Evolutionary conservation across 2,113 vertebrate genomes (phyloP), one percentile per base, ranked within the genome.

Genomic region (Ciconia maguari): DNA sequence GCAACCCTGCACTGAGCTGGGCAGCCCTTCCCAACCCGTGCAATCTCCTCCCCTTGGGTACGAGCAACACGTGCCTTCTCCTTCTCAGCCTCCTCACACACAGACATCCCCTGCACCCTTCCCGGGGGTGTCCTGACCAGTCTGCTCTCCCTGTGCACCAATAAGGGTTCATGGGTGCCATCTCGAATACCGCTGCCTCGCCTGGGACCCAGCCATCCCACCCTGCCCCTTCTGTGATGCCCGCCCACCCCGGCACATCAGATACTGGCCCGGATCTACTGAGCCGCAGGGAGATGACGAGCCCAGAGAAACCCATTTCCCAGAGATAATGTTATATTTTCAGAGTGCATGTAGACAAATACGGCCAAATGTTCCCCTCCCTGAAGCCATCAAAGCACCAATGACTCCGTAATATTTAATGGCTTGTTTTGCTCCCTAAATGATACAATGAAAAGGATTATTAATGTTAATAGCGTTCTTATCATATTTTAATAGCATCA

Each of bases 401-500:
- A 91, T 92, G 97, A 89, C 94, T 97, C 97, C 6, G 92, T 97
- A 98, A 97, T 98, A 96, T 97, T 98, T 98, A 98, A 98, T 97
- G 97, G 96, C 97, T 97, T 98, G 97, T 98, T 98, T 97, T 98
- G 97, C 97, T 98, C 97, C 96, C 97, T 98, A 98, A 98, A 98
- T 97, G 97, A 96, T 97, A 98, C 97, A 97, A 97, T 97, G 97
- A 98, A 98, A 98, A 97, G 97, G 97, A 98, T 98, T 98, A 98
- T 98, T 98, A 97, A 98, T 98, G 97, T 97, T 98, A 98, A 98
- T 98, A 96, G 97, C 48, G 1, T 98, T 93, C 97, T 98, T 98
- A 98, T 98, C 97, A 97, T 97, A 96, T 98, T 98, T 98, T 98
- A 98, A 98, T 98, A 95, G 97, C 97, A 96, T 97, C 97, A 94